Evolutionary conservation across 2,888 invertebrate genomes (phyloP).

Genomic region (Cotesia congregata): DNA sequence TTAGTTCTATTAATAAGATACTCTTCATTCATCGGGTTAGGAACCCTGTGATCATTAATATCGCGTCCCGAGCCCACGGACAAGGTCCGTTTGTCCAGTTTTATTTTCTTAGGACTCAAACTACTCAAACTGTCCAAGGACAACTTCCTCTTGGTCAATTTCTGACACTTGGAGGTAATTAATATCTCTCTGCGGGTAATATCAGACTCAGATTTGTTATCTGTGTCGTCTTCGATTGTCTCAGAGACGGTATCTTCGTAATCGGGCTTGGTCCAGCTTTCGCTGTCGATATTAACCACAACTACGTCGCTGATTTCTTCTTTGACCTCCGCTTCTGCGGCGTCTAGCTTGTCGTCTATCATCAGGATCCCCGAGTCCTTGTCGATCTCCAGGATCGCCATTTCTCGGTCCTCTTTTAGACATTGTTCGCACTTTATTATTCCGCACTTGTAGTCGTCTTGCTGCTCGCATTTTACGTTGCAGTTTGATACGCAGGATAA

Average conservation of each 20-base stretch:
- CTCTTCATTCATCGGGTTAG: constrained; percentile 35
- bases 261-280: constrained; percentile 66
- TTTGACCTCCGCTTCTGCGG: constrained; percentile 64
- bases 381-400: constrained; percentile 63
- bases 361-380: constrained; percentile 65
- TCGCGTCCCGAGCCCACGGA: constrained; percentile 60
- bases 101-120: constrained; percentile 71
- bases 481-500: constrained; percentile 62
- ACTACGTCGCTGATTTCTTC: constrained; percentile 73
- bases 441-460: constrained; percentile 62
- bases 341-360: constrained; percentile 58
- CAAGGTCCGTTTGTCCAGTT: constrained; percentile 67
- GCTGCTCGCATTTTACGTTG: constrained; percentile 61
- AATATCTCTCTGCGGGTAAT: too few relatives aligned
- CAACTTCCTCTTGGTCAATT: constrained; percentile 72
- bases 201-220: neutral
- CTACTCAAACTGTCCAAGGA: constrained; percentile 69
- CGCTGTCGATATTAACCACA: constrained; percentile 67
- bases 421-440: constrained; percentile 68
- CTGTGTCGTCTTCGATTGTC: constrained; percentile 52
- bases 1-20: constrained; percentile 33
- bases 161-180: constrained; percentile 70
- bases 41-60: constrained; percentile 19
- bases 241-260: constrained; percentile 66
- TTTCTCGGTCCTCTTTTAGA: constrained; percentile 62